Base-by-base conservation (phyloP, 1,140 invertebrate species). In the Sarcophaga bullata region DNA sequence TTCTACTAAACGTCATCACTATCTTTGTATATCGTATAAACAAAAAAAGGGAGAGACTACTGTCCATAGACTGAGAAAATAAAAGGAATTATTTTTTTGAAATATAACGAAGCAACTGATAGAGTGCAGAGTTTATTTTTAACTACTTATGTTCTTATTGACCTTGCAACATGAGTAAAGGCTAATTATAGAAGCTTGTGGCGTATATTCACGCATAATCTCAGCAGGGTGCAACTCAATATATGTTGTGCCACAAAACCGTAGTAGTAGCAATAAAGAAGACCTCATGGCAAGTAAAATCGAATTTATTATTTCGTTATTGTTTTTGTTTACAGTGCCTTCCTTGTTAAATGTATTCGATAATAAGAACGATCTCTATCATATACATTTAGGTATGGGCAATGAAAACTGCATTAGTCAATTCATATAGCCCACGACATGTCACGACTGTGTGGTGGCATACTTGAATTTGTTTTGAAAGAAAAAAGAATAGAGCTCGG, bases 201-300 rank as follows among this genome's bases (percentile, higher is more conserved):
- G 75, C 75, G 49, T 48, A 78, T 78, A 48, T 78, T 78, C 50
- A 78, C 19, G 75, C 49, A 25, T 8, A 50, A 50, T 78, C 75
- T 78, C 75, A 78, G 48, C 75, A 78, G 75, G 75, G 75, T 78
- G 48, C 75, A 78, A 78, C 75, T 50, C 48, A 19, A 68, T 68
- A 19, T 3, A 68, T n/a, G 54, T 58, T 58, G 13, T n/a, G 13
- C 15, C 17, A n/a, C n/a, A 68, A n/a, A 25, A 68, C 54, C 19
- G 62, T 19, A 68, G 62, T 37, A 37, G 62, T 68, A 68, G 15
- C n/a, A 68, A 68, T 25, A 25, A 68, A 62, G 58, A 25, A 68
- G 19, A 9, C 17, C n/a, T 68, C 62, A 25, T 68, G 19, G 19
- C 6, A 68, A 3, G n/a, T 19, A 19, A 58, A 13, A n/a, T 58